These are phyloP conservation scores for Riptortus pedestris DNA, from an alignment of 1,140 invertebrate genomes.

Conservation along the genomic window DNA sequence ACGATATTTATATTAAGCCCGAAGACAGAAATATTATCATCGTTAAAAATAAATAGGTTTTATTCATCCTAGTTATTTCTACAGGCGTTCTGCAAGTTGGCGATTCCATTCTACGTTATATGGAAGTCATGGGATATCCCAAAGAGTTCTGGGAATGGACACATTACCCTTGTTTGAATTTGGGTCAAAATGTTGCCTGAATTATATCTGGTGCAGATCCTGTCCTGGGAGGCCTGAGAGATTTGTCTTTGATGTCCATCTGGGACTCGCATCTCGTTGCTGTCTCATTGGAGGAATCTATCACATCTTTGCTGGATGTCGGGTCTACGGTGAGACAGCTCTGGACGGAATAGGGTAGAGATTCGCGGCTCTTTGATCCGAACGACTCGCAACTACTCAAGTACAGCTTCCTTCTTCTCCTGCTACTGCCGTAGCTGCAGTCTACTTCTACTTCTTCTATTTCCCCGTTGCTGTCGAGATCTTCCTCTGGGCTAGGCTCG, in stretches of 20 bases:
- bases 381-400: background rate
- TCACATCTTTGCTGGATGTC: background rate
- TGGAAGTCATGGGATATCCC: background rate
- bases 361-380: background rate
- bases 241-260: background rate
- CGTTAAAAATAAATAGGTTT: background rate
- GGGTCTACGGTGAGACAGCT: background rate
- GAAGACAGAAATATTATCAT: background rate
- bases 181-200: too few species aligned
- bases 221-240: background rate
- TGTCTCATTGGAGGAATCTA: background rate
- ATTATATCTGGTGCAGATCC: background rate
- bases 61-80: background rate
- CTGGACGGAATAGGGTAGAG: background rate
- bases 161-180: too few species aligned
- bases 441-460: constrained; percentile 1
- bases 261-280: background rate
- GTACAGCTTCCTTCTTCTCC: background rate
- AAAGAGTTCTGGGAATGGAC: too few species aligned
- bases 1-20: background rate
- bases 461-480: background rate
- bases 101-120: background rate
- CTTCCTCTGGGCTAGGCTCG: background rate
- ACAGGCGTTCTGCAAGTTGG: background rate
- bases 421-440: background rate